Evolutionary conservation across 2,797 vertebrate species (phyloP), one percentile per base, ranked within the genome.

Genomic region (Tiaroga cobitis): DNA sequence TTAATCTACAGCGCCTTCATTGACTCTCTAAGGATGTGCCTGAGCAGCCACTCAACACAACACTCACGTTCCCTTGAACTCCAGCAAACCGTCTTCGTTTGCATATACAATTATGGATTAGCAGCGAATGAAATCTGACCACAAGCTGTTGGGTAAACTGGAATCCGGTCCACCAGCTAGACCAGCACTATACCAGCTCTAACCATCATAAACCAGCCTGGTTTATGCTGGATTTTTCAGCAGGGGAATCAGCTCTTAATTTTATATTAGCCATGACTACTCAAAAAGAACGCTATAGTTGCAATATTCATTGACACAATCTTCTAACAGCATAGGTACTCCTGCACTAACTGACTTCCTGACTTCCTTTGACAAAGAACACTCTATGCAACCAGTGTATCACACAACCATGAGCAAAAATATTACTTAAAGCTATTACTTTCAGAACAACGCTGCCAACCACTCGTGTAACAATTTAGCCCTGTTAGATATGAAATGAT

Each of bases 351-450:
- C 79, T 29, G 29, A n/a, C n/a, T n/a, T n/a, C n/a, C n/a, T 90
- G 86, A 90, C 91, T 93, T 93, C 92, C 89, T 75, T 21, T 86
- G 67, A 94, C 93, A 94, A 95, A 94, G 92, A 91, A 80, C 69
- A 83, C 88, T 93, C 92, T 93, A 89, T 95, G 43, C 82, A 73
- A 78, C 32, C 46, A 74, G 13, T 73, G 21, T 49, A 37, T 54
- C 79, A 59, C 72, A 81, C 26, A 51, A 81, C 88, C 91, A 85
- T 83, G 3, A 90, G 81, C 89, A 91, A 80, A 90, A 91, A 94
- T 87, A 91, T 91, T 90, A 89, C 89, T 92, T 90, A 89, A 81
- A 90, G 88, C 89, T 87, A 89, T 89, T 90, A 91, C 91, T 89
- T 91, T 90, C 89, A 87, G 85, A 81, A 86, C 54, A 84, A 82